Percentiles rank a stretch among this genome's conserved stretches.
These are phyloP conservation scores for Labrus mixtus DNA, from an alignment of 2,113 vertebrate species.

Conservation along the genomic window DNA sequence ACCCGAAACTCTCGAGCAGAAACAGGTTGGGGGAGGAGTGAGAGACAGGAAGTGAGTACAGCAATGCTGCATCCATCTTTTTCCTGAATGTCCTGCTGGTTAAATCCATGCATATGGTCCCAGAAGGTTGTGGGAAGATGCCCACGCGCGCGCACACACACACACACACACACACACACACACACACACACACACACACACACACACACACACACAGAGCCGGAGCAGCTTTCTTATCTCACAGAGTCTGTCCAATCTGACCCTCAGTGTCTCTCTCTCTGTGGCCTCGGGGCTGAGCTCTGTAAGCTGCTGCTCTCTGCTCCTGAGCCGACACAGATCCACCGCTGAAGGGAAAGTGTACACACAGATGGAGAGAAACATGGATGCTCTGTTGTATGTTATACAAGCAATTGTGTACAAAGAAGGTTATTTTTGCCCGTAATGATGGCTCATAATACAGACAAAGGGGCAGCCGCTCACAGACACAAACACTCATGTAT, in stretches of 20 bases:
- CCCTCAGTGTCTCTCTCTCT: background rate
- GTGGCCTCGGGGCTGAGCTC: constrained; percentile 12
- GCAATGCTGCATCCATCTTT: background rate
- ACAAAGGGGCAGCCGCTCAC: too few relatives aligned
- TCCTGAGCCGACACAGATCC: constrained; percentile 4
- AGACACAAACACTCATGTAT: too few relatives aligned
- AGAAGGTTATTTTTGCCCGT: too few relatives aligned
- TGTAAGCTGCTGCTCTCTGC: background rate
- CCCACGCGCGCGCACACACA: constrained; percentile 39
- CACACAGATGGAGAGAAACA: background rate
- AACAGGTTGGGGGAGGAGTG: too few relatives aligned
- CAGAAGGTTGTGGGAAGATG: constrained; percentile 19
- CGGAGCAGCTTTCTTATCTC: constrained; percentile 14
- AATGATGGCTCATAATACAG: too few relatives aligned
- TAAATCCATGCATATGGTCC: constrained; percentile 20
- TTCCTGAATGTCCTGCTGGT: background rate
- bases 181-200: background rate
- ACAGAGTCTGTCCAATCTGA: constrained; percentile 24
- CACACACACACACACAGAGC: constrained; percentile 9
- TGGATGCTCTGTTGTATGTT: background rate
- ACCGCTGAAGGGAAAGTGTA: background rate
- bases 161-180: background rate
- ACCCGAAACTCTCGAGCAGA: too few relatives aligned
- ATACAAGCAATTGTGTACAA: too few relatives aligned
- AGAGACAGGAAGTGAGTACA: too few relatives aligned